These are phyloP conservation scores for Philaethria dido DNA, from an alignment of 2,888 invertebrate species.

Conservation along the genomic window DNA sequence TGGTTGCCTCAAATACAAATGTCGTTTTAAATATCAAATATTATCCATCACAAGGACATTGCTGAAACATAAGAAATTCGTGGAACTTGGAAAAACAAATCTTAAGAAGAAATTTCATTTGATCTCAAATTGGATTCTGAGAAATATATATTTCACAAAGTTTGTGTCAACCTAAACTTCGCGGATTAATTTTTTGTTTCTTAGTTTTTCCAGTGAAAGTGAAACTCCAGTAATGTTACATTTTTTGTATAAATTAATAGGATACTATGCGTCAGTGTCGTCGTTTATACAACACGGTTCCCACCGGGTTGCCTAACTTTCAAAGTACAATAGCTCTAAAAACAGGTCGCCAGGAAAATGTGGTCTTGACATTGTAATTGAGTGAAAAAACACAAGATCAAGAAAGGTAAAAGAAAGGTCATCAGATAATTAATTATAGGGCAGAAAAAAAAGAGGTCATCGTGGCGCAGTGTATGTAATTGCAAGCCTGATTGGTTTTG, in stretches of 20 bases:
- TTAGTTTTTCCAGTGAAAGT: background rate
- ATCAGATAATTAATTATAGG: too few relatives aligned
- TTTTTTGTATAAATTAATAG: slow-evolving; percentile 3
- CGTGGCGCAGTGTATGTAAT: too few relatives aligned
- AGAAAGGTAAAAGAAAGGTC: too few relatives aligned
- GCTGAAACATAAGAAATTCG: background rate
- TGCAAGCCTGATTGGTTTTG: too few relatives aligned
- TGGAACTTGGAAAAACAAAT: background rate
- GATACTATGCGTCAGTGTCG: too few relatives aligned
- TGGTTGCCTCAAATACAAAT: background rate
- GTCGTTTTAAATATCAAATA: background rate
- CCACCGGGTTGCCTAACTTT: too few relatives aligned
- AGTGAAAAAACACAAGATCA: too few relatives aligned
- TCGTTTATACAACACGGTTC: too few relatives aligned
- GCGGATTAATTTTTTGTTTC: background rate
- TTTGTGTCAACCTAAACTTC: background rate
- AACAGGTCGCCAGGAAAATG: too few relatives aligned
- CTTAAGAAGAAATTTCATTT: background rate
- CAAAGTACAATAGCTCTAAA: too few relatives aligned
- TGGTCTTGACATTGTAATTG: too few relatives aligned
- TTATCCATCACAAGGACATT: background rate
- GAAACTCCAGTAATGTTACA: background rate
- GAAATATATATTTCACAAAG: slow-evolving; percentile 10
- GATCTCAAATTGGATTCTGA: background rate
- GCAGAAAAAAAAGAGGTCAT: too few relatives aligned